These are phyloP conservation scores for Pogonocichla stellata DNA, from an alignment of 2,113 vertebrate species.

Conservation along the genomic window DNA sequence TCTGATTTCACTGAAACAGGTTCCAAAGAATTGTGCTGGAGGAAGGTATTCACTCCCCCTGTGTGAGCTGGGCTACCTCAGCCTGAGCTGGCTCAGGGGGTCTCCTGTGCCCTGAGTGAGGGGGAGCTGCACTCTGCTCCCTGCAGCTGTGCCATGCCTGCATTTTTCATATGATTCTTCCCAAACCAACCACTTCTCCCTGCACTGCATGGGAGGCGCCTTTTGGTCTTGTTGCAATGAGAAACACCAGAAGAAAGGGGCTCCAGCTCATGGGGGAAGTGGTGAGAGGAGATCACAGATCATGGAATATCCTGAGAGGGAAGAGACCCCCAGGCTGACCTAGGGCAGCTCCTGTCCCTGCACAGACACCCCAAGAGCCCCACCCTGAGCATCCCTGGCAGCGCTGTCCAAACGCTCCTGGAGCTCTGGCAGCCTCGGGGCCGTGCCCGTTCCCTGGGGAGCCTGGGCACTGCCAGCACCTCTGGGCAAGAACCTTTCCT, in stretches of 20 bases:
- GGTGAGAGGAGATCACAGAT: too few relatives aligned
- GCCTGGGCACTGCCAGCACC: not conserved
- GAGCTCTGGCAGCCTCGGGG: too few relatives aligned
- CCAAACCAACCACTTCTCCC: not conserved
- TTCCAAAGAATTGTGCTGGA: not conserved
- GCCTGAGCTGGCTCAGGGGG: accelerated
- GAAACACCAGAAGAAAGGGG: too few relatives aligned
- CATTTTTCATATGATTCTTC: not conserved
- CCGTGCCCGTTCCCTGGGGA: not conserved
- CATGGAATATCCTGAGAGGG: too few relatives aligned
- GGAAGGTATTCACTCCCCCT: not conserved
- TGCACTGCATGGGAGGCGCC: not conserved
- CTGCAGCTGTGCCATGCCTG: not conserved
- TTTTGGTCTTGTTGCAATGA: too few relatives aligned
- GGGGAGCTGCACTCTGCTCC: not conserved
- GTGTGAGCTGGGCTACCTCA: not conserved
- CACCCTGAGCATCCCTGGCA: too few relatives aligned
- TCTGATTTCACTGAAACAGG: not conserved
- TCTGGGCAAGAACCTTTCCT: not conserved
- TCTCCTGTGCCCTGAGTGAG: not conserved
- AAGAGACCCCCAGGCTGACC: too few relatives aligned
- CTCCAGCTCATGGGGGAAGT: too few relatives aligned
- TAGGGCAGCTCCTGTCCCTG: too few relatives aligned
- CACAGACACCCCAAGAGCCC: too few relatives aligned
- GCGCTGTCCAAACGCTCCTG: too few relatives aligned